phyloP scores from a whole-genome alignment of 1,140 invertebrate species.

The Conus betulinus region DNA sequence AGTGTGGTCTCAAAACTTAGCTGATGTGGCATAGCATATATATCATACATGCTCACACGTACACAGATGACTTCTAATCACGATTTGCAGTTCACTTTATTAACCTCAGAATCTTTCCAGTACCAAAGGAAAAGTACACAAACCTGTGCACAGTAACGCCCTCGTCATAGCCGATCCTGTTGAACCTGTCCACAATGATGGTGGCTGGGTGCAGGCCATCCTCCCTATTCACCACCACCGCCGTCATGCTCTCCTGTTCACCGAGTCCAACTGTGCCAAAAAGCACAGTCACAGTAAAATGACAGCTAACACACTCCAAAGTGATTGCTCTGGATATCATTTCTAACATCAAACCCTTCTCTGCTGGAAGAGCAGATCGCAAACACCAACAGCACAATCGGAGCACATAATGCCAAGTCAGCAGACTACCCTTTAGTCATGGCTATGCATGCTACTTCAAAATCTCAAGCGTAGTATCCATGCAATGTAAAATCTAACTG shows the following conservation, averaged over 20 bases:
- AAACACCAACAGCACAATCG: too few species aligned
- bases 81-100: neutral
- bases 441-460: too few species aligned
- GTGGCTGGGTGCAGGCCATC: slow-evolving; percentile 51
- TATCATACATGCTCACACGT: neutral
- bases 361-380: too few species aligned
- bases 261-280: slow-evolving; percentile 30
- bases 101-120: neutral
- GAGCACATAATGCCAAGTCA: too few species aligned
- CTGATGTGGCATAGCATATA: too few species aligned
- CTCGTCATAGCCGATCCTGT: slow-evolving; percentile 21
- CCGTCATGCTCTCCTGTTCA: slow-evolving; percentile 40
- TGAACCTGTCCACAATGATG: slow-evolving; percentile 49
- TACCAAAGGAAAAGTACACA: neutral
- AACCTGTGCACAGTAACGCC: slow-evolving; percentile 38
- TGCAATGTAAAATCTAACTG: too few species aligned
- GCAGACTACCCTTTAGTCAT: too few species aligned
- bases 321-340: too few species aligned
- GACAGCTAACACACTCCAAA: too few species aligned
- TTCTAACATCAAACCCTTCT: too few species aligned
- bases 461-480: too few species aligned
- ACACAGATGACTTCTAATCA: neutral
- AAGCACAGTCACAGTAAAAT: neutral
- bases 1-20: too few species aligned
- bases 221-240: slow-evolving; percentile 47